Evolutionary conservation across 2,797 vertebrate species (phyloP), one percentile per base, ranked within the genome.

Genomic region (Neosilurus hyrtlii): DNA sequence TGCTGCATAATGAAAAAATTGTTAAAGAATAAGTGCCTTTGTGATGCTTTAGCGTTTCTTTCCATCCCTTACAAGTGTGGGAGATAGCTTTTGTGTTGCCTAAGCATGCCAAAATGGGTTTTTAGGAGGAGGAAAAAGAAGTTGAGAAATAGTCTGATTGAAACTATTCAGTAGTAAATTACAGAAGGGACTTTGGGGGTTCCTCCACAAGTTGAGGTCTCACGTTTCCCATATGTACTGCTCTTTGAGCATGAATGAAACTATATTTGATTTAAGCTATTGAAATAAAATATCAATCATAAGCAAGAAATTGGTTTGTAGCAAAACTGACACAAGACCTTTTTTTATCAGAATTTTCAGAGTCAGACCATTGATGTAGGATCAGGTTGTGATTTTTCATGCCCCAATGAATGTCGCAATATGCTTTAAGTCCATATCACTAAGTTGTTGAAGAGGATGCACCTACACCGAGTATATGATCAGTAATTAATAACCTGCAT

Each of bases 81-180:
- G 71, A 84, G 75, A 83, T 70, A 9, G 66, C 78, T 75, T 82
- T 86, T 84, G 57, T 84, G 61, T 76, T 30, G 62, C 63, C 79
- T 78, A 80, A 79, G 56, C 14, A 43, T 78, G 67, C 74, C 15
- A 22, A 78, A 82, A 80, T 80, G 7, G 84, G 54, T 79, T 83
- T 80, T 81, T 61, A 35, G 30, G 22, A 62, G 62, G 30, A 75
- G 35, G 37, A 81, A 80, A 79, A 73, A 67, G 63, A 79, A 81
- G 57, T 82, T 81, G 59, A 35, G 43, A 82, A 15, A 79, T 65
- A 86, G 79, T 82, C 82, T 85, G 82, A 87, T 84, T 86, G 63
- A 81, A 86, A 84, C 57, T 85, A 84, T 83, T 85, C 76, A 83
- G 71, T 14, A 78, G 84, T 79, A 86, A 84, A 87, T 86, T 82